Evolutionary conservation across 2,888 invertebrate species (phyloP).

Genomic region (Steromphala cineraria): DNA sequence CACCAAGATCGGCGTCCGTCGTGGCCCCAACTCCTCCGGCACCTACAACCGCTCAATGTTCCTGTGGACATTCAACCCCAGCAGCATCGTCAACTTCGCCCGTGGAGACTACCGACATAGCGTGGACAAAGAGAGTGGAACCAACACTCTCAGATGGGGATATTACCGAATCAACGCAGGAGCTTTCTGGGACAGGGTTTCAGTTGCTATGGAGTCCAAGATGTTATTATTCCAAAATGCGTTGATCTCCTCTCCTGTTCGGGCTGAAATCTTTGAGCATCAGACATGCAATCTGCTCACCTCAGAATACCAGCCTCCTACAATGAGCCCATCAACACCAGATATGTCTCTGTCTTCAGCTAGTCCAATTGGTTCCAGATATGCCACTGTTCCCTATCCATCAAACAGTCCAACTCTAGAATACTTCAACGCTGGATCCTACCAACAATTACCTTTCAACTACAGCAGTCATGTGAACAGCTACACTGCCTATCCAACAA

Average conservation of each 20-base stretch:
- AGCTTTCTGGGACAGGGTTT: slow-evolving; percentile 54
- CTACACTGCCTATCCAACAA: too few species aligned
- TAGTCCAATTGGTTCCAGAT: too few species aligned
- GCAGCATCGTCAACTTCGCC: slow-evolving; percentile 55
- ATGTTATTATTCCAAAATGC: slow-evolving; percentile 41
- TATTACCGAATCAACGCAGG: slow-evolving; percentile 52
- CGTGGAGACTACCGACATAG: slow-evolving; percentile 33
- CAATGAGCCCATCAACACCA: too few species aligned
- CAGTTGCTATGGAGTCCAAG: slow-evolving; percentile 46
- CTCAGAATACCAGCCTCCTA: background rate
- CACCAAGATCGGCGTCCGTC: slow-evolving; percentile 53
- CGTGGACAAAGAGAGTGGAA: slow-evolving; percentile 49
- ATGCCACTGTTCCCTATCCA: too few species aligned
- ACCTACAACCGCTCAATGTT: slow-evolving; percentile 49
- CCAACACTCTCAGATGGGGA: slow-evolving; percentile 53
- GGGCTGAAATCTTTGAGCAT: slow-evolving; percentile 44
- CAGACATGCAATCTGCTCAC: slow-evolving; percentile 41
- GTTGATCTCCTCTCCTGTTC: slow-evolving; percentile 29
- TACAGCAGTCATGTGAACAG: too few species aligned
- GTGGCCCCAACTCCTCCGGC: slow-evolving; percentile 31
- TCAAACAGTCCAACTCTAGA: too few species aligned
- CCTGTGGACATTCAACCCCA: slow-evolving; percentile 57
- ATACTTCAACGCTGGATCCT: too few species aligned
- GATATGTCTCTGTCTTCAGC: too few species aligned
- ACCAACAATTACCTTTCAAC: too few species aligned